Conservation (phyloP, 2,888 invertebrate species). For the Zeuzera pyrina region DNA sequence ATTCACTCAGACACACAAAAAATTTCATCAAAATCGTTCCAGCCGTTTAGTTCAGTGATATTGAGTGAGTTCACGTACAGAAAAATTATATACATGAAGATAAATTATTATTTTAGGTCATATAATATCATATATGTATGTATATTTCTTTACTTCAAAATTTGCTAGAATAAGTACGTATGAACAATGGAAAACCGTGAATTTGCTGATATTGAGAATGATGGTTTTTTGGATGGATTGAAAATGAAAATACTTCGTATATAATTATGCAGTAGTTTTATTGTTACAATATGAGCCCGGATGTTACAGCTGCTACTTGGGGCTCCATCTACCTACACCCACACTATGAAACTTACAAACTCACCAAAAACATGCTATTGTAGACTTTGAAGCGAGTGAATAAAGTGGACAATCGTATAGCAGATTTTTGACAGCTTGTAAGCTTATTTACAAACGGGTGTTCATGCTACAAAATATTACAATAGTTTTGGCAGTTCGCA, state of each 20-base stretch:
- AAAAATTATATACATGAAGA: too few species aligned
- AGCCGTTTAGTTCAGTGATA: too few species aligned
- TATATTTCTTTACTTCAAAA: too few species aligned
- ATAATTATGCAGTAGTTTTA: slow-evolving; percentile 67
- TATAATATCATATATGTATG: too few species aligned
- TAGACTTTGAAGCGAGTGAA: slow-evolving; percentile 9
- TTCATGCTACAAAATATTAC: slow-evolving; percentile 55
- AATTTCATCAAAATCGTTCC: too few species aligned
- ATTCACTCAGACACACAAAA: too few species aligned
- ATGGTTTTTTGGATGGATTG: slow-evolving; percentile 7
- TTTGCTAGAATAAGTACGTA: too few species aligned
- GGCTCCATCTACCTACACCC: slow-evolving; percentile 32
- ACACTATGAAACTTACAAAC: slow-evolving; percentile 19
- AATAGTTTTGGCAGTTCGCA: slow-evolving; percentile 71
- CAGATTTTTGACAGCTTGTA: slow-evolving; percentile 7
- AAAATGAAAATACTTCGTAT: slow-evolving; percentile 14
- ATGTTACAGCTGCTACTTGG: slow-evolving; percentile 35
- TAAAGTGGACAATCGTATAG: slow-evolving; percentile 14
- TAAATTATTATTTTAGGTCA: too few species aligned
- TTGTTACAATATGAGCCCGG: slow-evolving; percentile 54
- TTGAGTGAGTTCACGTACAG: too few species aligned
- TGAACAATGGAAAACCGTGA: too few species aligned
- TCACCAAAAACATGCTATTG: slow-evolving; percentile 1
- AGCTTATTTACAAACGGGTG: slow-evolving; percentile 23
- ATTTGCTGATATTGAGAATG: too few species aligned